These are phyloP conservation scores for Nemotelus pantherinus DNA, from an alignment of 2,888 invertebrate genomes.

Conservation along the genomic window DNA sequence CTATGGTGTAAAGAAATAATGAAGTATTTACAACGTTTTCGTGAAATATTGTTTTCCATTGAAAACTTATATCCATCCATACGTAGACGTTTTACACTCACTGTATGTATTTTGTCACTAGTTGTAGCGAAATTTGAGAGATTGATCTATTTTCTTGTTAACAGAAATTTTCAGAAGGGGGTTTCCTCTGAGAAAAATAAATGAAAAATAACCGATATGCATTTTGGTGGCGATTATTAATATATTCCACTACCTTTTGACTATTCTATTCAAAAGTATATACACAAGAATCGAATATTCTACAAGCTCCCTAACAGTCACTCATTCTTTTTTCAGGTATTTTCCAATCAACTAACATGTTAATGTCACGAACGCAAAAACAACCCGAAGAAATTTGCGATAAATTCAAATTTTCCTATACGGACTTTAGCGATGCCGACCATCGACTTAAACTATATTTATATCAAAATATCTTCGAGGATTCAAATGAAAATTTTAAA, in stretches of 20 bases:
- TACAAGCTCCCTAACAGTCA: background rate
- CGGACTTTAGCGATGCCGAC: conserved; percentile 68
- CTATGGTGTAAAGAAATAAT: too few relatives aligned
- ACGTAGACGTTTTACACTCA: too few relatives aligned
- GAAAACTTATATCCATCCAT: too few relatives aligned
- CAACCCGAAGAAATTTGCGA: conserved; percentile 56
- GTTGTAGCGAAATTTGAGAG: too few relatives aligned
- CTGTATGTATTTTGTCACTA: too few relatives aligned
- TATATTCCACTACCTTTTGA: background rate
- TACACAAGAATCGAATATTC: background rate
- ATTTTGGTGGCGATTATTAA: background rate
- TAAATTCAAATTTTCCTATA: conserved; percentile 67
- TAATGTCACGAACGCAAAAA: conserved; percentile 63
- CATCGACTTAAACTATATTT: conserved; percentile 70
- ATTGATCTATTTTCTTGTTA: too few relatives aligned
- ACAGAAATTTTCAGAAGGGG: too few relatives aligned
- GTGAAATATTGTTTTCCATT: too few relatives aligned
- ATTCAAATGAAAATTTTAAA: conserved; percentile 67
- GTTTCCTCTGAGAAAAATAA: too few relatives aligned
- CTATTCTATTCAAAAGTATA: conserved; percentile 7
- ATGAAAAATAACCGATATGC: too few relatives aligned
- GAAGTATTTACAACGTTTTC: too few relatives aligned
- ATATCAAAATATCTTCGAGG: conserved; percentile 68
- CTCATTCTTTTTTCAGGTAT: conserved; percentile 62
- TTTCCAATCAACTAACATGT: conserved; percentile 66